Base-by-base conservation (phyloP, 2,113 vertebrate species). In the Antechinus stuartii region DNA sequence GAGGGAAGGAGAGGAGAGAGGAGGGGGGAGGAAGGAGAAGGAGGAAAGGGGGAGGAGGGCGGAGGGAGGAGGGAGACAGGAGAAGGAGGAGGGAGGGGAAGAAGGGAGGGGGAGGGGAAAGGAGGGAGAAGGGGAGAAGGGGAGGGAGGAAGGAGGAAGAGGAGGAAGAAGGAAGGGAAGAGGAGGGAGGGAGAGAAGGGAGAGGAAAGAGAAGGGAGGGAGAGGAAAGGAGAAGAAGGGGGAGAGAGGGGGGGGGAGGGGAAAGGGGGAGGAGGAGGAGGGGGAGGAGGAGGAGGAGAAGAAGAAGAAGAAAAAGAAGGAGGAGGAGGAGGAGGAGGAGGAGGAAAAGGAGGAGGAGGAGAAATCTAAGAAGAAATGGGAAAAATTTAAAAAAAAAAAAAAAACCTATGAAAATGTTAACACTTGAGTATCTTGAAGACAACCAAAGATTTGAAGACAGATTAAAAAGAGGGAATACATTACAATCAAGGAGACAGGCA, bases 141-240 rank as follows among this genome's bases (percentile, higher is more conserved):
- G 24, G 27, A 27, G 25, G 10, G 27, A 2, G 26, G 9, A 5
- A 3, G 25, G 26, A 57, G 10, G 14, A 61, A 10, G 11, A 0
- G 2, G 14, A 35, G 11, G 30, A 2, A 3, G 22, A 35, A 2
- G 30, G 0, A 11, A 5, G 14, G 14, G 12, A 26, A 25, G 10
- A 61, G 11, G 5, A 8, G 9, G 27, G 2, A 9, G 8, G 30
- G 9, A 42, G 42, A 42, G 42, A 42, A 1, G 42, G 42, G 42
- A 1, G 42, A 42, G 42, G 42, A 42, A 42, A 42, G 42, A 42
- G 42, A 42, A 42, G 42, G 68, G 35, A 14, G 68, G 35, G 1
- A 27, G 35, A 14, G 27, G 14, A 35, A 27, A 84, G 3, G n/a
- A 35, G 0, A 12, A 84, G 2, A 12, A 84, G 3, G 35, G 26